Percentiles rank a stretch among this genome's conserved stretches.
Conservation (phyloP, 2,888 invertebrate genomes). For the Amiota mariae region DNA sequence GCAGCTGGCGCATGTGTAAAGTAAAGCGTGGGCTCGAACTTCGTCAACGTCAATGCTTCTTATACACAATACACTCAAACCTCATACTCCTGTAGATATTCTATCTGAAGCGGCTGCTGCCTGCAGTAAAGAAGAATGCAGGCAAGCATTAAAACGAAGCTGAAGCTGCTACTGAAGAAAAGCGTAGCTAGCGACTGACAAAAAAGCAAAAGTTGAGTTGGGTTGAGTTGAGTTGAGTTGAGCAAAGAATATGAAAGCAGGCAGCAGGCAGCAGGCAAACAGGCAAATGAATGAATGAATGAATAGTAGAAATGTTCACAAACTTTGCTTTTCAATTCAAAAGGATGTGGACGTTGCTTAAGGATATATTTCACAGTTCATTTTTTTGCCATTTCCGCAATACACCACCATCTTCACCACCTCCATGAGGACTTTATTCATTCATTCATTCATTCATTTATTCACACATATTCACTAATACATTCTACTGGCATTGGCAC, state of each 20-base stretch:
- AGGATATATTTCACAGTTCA: constrained; percentile 40
- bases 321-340: constrained; percentile 33
- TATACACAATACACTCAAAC: background rate
- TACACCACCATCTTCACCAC: constrained; percentile 4
- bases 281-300: background rate
- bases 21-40: background rate
- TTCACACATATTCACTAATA: background rate
- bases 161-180: background rate
- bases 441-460: constrained; percentile 14
- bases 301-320: background rate
- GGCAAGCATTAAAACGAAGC: too few species aligned
- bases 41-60: constrained; percentile 1
- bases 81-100: background rate
- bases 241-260: background rate
- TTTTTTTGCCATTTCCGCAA: constrained; percentile 22
- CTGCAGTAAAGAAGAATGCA: background rate
- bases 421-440: background rate
- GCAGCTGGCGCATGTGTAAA: constrained; percentile 9
- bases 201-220: constrained; percentile 5
- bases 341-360: constrained; percentile 40
- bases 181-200: constrained; percentile 11
- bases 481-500: background rate
- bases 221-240: constrained; percentile 4
- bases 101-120: background rate
- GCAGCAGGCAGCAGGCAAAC: background rate